Evolutionary conservation across 2,888 invertebrate genomes (phyloP).

Genomic region (Dynastes tityus): DNA sequence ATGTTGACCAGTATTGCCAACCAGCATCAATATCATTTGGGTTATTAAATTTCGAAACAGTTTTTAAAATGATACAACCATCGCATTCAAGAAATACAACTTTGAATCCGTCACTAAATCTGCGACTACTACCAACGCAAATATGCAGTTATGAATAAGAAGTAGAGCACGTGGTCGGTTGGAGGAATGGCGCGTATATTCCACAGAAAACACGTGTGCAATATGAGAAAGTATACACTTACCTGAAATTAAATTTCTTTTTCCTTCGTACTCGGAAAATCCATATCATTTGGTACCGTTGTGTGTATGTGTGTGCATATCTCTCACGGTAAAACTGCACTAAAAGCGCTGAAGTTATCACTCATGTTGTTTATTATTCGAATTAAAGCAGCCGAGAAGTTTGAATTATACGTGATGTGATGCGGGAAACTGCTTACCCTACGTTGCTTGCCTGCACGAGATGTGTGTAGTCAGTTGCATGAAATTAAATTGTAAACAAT

Average conservation of each 20-base stretch:
- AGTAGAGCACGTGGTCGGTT: too few relatives aligned
- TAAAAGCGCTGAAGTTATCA: conserved; percentile 8
- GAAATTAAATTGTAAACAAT: conserved; percentile 5
- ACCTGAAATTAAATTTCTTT: conserved; percentile 38
- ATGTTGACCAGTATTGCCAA: too few relatives aligned
- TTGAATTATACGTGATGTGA: background rate
- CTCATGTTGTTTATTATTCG: conserved; percentile 12
- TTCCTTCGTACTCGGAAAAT: background rate
- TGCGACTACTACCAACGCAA: too few relatives aligned
- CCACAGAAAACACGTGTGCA: background rate
- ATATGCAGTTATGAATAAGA: too few relatives aligned
- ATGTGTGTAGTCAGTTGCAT: background rate
- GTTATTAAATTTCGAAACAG: too few relatives aligned
- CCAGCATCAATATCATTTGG: too few relatives aligned
- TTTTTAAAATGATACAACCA: too few relatives aligned
- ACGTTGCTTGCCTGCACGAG: background rate
- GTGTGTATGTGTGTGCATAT: background rate
- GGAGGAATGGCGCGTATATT: background rate
- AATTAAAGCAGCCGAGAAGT: background rate
- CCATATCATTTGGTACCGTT: background rate
- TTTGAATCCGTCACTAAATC: too few relatives aligned
- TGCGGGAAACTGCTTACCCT: background rate
- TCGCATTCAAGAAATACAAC: too few relatives aligned
- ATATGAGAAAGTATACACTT: conserved; percentile 12
- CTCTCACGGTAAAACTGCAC: background rate